Evolutionary conservation across 1,140 invertebrate species (phyloP).

Genomic region (Bombus impatiens): DNA sequence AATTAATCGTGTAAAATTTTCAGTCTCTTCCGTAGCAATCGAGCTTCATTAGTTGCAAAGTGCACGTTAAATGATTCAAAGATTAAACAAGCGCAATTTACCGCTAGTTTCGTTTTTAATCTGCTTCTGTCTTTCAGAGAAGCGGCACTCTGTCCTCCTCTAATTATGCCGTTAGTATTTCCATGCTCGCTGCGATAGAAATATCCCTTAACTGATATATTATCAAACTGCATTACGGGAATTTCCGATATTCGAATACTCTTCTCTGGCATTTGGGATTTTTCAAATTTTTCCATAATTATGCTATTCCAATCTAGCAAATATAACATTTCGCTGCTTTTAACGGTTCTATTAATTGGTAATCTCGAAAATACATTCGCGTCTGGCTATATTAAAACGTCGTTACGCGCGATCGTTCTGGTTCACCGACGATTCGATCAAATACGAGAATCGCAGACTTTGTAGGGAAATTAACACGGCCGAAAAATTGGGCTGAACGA

Average conservation of each 20-base stretch:
- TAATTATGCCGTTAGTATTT: background rate
- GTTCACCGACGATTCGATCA: background rate
- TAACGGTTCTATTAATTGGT: background rate
- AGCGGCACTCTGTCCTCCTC: background rate
- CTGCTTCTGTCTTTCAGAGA: background rate
- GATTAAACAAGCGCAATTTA: background rate
- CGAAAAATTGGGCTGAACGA: slow-evolving; percentile 9
- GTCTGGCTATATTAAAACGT: background rate
- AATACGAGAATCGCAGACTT: background rate
- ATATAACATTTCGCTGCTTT: background rate
- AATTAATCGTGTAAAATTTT: background rate
- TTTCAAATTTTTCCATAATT: background rate
- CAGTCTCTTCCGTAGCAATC: background rate
- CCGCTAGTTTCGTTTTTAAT: background rate
- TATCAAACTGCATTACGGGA: background rate
- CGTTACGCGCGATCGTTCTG: background rate
- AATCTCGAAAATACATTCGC: background rate
- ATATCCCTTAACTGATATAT: background rate
- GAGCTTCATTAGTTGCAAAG: too few relatives aligned
- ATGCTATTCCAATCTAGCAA: background rate
- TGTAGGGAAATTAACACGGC: background rate
- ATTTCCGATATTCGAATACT: background rate
- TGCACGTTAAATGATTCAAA: background rate
- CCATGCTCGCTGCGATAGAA: background rate
- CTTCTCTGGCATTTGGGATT: background rate